Evolutionary conservation across 2,797 vertebrate species (phyloP).

Genomic region (Falco rusticolus): DNA sequence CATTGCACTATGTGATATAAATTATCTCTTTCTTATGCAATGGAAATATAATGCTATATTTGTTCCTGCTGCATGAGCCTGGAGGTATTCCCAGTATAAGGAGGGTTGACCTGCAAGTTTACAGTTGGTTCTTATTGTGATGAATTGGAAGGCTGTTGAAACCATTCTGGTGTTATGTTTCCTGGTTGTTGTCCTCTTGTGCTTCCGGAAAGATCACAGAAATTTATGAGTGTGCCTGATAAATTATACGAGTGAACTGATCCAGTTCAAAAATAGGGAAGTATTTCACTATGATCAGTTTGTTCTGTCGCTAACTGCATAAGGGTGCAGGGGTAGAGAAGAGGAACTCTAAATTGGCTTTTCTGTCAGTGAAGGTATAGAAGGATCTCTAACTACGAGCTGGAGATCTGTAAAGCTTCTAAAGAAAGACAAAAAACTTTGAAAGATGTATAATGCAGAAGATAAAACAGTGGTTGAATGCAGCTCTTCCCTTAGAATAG

Average conservation of each 20-base stretch:
- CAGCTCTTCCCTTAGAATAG: neutral
- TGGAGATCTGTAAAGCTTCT: neutral
- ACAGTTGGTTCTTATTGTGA: neutral
- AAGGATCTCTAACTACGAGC: neutral
- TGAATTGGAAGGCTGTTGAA: neutral
- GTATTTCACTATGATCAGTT: neutral
- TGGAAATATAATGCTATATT: fast-evolving
- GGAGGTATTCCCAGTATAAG: neutral
- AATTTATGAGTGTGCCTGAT: neutral
- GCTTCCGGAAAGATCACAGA: neutral
- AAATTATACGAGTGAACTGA: neutral
- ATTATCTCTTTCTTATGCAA: neutral
- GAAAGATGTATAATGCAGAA: neutral
- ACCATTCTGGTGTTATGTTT: neutral
- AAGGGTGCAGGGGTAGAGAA: neutral
- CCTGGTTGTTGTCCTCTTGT: neutral
- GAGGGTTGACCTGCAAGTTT: neutral
- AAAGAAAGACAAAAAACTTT: neutral
- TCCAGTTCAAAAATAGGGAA: neutral
- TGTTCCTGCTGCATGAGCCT: fast-evolving
- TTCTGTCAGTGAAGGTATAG: neutral
- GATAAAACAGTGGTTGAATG: neutral
- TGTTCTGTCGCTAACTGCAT: neutral
- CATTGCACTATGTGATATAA: neutral
- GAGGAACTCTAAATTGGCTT: neutral